Percentiles rank a stretch among this genome's conserved stretches.
Evolutionary conservation across 2,113 vertebrate species (phyloP).

Genomic region (Chascanopsetta lugubris): DNA sequence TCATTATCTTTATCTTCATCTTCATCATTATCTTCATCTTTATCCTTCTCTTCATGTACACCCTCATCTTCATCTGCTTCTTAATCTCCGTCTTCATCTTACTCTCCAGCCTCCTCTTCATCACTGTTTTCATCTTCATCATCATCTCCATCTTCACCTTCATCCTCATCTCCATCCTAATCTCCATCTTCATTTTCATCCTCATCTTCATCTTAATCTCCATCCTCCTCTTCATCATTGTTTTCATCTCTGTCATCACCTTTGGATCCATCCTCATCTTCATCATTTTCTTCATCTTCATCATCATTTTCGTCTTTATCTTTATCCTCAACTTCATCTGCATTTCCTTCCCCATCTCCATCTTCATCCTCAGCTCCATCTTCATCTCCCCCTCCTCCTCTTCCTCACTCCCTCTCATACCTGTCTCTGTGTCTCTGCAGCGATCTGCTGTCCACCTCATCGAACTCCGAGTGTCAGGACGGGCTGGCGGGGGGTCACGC

Average conservation of each 20-base stretch:
- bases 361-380: no score
- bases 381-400: not conserved
- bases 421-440: slow-evolving; percentile 70
- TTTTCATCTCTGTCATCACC: no score
- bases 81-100: slow-evolving; percentile 37
- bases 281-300: not conserved
- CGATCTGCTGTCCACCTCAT: slow-evolving; percentile 90
- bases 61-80: not conserved
- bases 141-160: no score
- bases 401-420: not conserved
- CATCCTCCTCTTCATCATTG: not conserved
- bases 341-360: not conserved
- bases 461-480: slow-evolving; percentile 91
- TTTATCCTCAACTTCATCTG: slow-evolving; percentile 12
- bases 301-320: not conserved
- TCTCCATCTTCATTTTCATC: not conserved
- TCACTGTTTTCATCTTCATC: no score
- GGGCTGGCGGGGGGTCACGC: slow-evolving; percentile 82
- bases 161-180: no score
- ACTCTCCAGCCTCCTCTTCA: no score
- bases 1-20: no score
- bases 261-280: no score
- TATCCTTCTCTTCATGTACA: not conserved
- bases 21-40: no score
- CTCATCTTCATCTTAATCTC: slow-evolving; percentile 27